Percentiles rank a stretch among this genome's conserved stretches.
Conservation (phyloP, 2,113 vertebrate species). For the Craseonycteris thonglongyai region DNA sequence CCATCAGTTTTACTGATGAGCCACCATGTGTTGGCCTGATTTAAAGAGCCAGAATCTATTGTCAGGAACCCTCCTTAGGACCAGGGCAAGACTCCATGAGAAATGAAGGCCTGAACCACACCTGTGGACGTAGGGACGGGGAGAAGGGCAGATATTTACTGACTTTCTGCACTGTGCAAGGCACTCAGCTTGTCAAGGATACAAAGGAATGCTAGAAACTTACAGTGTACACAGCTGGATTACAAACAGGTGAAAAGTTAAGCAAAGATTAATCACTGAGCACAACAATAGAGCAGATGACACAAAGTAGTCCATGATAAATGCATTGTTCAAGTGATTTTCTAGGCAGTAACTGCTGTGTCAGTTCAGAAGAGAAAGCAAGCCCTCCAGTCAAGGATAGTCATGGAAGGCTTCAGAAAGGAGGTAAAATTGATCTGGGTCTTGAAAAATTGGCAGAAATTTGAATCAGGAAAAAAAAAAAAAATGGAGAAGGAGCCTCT, state of each 20-base stretch:
- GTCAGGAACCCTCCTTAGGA: not conserved
- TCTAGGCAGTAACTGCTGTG: not conserved
- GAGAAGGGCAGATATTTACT: not conserved
- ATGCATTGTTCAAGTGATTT: not conserved
- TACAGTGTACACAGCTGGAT: not conserved
- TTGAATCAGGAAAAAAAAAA: not conserved
- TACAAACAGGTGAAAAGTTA: not conserved
- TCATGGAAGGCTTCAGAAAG: not conserved
- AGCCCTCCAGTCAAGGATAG: not conserved
- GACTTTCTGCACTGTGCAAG: not conserved
- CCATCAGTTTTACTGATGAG: not conserved
- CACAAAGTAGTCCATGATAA: not conserved
- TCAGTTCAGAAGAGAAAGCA: not conserved
- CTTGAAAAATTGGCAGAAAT: not conserved
- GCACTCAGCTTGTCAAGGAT: not conserved
- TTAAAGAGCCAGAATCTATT: not conserved
- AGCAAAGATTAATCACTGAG: not conserved
- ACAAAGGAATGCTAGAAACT: not conserved
- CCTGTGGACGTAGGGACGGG: not conserved
- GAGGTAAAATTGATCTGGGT: not conserved
- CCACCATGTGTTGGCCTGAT: not conserved
- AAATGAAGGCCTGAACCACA: not conserved
- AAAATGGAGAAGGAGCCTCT: not conserved
- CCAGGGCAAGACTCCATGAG: not conserved
- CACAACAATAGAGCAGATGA: not conserved